These are phyloP conservation scores for Lytechinus pictus DNA, from an alignment of 35 echinoderm and acorn worm species.

Conservation along the genomic window DNA sequence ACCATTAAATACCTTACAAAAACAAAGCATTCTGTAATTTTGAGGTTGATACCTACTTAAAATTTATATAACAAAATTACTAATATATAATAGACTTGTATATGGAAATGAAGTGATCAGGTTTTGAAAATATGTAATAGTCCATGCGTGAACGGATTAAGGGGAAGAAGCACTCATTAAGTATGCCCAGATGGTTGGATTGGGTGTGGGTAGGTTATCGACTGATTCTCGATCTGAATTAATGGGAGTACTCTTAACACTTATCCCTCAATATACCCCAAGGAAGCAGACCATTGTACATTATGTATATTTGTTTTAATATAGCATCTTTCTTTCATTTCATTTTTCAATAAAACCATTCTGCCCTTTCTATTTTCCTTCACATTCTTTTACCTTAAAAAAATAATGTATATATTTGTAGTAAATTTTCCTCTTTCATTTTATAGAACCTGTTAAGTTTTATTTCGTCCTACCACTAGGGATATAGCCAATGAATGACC, in stretches of 20 bases:
- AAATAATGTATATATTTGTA: no score
- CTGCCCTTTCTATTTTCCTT: background rate
- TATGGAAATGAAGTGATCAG: no score
- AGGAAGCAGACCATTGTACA: background rate
- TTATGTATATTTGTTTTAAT: background rate
- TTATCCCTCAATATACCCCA: background rate
- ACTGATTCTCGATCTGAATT: slow-evolving; percentile 12
- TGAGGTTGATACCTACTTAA: no score
- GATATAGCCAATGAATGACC: background rate
- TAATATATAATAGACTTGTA: no score
- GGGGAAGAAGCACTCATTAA: slow-evolving; percentile 18
- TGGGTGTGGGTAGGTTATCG: background rate
- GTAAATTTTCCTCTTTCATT: background rate
- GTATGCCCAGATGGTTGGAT: slow-evolving; percentile 23
- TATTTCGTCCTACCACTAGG: background rate
- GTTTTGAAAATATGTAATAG: background rate
- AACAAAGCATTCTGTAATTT: no score
- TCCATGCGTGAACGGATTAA: background rate
- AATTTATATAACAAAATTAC: no score
- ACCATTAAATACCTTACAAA: no score
- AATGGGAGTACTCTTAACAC: background rate
- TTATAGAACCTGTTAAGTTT: background rate
- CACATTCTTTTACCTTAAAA: background rate
- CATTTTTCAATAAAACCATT: background rate
- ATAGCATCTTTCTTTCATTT: background rate